Conservation (phyloP, 1,140 invertebrate genomes). For the Aphelinus atriplicis region DNA sequence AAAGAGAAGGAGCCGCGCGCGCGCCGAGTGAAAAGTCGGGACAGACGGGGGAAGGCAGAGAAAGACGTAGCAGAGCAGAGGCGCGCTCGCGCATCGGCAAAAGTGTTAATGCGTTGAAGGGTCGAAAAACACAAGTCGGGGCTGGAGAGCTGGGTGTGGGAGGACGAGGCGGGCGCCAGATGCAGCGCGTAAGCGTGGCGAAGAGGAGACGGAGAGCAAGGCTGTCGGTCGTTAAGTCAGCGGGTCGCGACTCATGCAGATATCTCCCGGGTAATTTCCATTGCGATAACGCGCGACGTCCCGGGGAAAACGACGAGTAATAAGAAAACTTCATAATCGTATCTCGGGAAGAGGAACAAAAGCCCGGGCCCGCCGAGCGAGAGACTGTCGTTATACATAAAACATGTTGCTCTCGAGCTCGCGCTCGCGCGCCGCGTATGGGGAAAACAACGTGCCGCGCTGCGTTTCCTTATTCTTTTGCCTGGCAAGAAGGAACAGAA, state of each 20-base stretch:
- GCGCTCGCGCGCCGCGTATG: too few relatives aligned
- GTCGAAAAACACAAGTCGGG: too few relatives aligned
- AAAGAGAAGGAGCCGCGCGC: too few relatives aligned
- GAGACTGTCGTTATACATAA: slow-evolving; percentile 20
- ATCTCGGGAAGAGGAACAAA: slow-evolving; percentile 23
- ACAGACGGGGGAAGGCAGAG: too few relatives aligned
- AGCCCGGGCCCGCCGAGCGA: not conserved
- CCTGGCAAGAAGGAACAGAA: not conserved
- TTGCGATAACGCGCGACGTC: slow-evolving; percentile 6
- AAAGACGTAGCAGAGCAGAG: too few relatives aligned
- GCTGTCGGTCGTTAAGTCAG: not conserved
- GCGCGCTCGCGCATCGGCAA: too few relatives aligned
- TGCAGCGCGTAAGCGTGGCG: too few relatives aligned
- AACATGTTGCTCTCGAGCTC: slow-evolving; percentile 1
- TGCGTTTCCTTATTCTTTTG: not conserved
- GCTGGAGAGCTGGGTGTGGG: too few relatives aligned
- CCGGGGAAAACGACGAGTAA: slow-evolving; percentile 13
- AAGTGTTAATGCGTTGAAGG: too few relatives aligned
- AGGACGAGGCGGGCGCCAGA: not conserved
- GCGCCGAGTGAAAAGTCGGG: too few relatives aligned
- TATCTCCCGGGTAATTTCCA: slow-evolving; percentile 23
- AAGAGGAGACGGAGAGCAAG: too few relatives aligned
- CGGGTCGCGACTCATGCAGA: not conserved
- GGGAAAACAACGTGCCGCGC: not conserved
- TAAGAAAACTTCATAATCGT: slow-evolving; percentile 33